Conservation (phyloP, 1,140 invertebrate genomes). For the Eciton burchellii region DNA sequence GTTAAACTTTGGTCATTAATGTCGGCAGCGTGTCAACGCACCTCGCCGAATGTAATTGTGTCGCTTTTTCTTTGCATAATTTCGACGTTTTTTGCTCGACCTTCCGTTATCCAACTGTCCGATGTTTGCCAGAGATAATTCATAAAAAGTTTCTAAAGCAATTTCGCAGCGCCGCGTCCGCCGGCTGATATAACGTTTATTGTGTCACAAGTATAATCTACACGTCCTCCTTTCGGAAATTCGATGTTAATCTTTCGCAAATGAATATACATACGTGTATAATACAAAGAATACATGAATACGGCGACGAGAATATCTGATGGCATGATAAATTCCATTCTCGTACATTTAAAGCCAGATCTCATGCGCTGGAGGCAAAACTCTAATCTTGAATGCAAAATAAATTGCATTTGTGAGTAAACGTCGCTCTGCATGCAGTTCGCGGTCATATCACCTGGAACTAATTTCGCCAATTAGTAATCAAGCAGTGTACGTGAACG, state of each 20-base stretch:
- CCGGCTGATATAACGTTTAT: constrained; percentile 1
- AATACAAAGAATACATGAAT: too few species aligned
- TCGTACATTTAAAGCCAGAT: too few species aligned
- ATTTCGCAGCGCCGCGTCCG: neutral
- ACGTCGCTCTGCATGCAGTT: too few species aligned
- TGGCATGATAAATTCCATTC: too few species aligned
- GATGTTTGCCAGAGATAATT: neutral
- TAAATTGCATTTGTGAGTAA: too few species aligned
- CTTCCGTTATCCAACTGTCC: neutral
- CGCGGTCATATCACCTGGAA: neutral
- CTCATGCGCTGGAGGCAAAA: too few species aligned
- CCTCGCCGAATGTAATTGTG: constrained; percentile 1
- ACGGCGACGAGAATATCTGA: too few species aligned
- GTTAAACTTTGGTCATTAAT: constrained; percentile 58
- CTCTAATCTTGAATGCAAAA: too few species aligned
- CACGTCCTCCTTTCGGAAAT: neutral
- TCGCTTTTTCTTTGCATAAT: neutral
- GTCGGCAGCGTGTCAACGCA: constrained; percentile 18
- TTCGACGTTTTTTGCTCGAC: neutral
- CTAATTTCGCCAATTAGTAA: neutral
- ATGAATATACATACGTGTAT: too few species aligned
- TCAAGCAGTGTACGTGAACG: neutral
- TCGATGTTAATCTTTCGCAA: neutral
- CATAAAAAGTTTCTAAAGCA: neutral
- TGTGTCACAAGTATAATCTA: neutral